Base-by-base conservation (phyloP, 2,113 vertebrate genomes). In the Cyprinodon variegatus region DNA sequence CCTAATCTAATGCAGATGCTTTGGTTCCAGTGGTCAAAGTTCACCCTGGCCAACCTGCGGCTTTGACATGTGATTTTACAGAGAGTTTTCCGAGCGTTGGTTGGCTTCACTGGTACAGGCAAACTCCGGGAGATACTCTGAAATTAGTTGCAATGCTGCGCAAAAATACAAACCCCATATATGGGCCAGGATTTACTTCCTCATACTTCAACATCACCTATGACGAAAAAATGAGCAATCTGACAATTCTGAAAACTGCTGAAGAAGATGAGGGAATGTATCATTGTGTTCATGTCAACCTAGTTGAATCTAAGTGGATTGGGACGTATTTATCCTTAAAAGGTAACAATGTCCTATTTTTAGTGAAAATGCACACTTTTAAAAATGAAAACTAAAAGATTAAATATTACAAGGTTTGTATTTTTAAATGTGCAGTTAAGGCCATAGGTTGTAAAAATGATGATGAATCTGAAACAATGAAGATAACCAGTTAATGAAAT, bases 81-180 rank as follows among this genome's bases (percentile, higher is more conserved):
- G 0, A 0, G 15, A 2, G 0, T 0, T 4, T 39, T 1, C 11
- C 39, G 6, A 78, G 11, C 29, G 65, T 0, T 0, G 0, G 1
- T 9, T 22, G 11, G 37, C 12, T 85, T 10, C 57, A 81, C 14
- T 85, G 83, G 83, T 85, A 81, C 68, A 81, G 68, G 14, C 78
- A 85, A 43, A 65, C 0, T 38, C 1, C n/a, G 0, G 72, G 83
- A 17, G 68, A 81, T 0, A 12, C 36, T 61, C 75, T 78, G 0
- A 41, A 0, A 11, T 20, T 78, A 62, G 72, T 78, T 13, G 37
- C 39, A 0, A 0, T 40, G 10, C 37, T 71, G 9, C 17, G 41
- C 36, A 40, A 67, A 79, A 0, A 1, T 17, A 0, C n/a, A 53
- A 8, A 50, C 12, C 38, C 71, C 0, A 0, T 4, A 1, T 74